Conservation (phyloP, 2,797 vertebrate genomes). For the Hylomyscus alleni region DNA sequence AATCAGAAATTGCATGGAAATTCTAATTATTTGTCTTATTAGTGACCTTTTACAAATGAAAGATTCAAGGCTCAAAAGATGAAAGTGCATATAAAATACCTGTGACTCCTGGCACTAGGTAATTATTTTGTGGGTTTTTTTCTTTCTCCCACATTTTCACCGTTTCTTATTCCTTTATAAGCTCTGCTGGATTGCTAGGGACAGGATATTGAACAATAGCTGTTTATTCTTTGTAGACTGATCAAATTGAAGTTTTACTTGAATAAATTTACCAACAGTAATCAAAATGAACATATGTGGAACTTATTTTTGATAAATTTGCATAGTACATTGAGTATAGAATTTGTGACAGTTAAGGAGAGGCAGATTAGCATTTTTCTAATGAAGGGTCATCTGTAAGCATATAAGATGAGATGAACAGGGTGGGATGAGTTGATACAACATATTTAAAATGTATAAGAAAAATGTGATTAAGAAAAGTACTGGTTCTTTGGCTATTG, state of each 20-base stretch:
- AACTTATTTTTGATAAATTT: not conserved
- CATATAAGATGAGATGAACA: not conserved
- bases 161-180: not conserved
- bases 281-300: not conserved
- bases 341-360: not conserved
- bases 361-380: not conserved
- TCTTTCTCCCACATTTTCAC: not conserved
- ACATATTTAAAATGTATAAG: not conserved
- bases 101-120: not conserved
- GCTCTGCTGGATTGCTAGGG: too few species aligned
- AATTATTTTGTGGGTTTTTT: not conserved
- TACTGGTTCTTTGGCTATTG: constrained; percentile 7
- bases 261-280: not conserved
- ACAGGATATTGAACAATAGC: not conserved
- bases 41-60: constrained; percentile 14
- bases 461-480: not conserved
- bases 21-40: constrained; percentile 38
- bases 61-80: not conserved
- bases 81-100: not conserved
- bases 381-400: not conserved
- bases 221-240: not conserved
- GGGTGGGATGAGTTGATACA: not conserved
- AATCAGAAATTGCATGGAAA: constrained; percentile 45
- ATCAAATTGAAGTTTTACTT: not conserved
- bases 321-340: not conserved